Evolutionary conservation across 2,797 vertebrate species (phyloP).

Genomic region (Alauda arvensis): DNA sequence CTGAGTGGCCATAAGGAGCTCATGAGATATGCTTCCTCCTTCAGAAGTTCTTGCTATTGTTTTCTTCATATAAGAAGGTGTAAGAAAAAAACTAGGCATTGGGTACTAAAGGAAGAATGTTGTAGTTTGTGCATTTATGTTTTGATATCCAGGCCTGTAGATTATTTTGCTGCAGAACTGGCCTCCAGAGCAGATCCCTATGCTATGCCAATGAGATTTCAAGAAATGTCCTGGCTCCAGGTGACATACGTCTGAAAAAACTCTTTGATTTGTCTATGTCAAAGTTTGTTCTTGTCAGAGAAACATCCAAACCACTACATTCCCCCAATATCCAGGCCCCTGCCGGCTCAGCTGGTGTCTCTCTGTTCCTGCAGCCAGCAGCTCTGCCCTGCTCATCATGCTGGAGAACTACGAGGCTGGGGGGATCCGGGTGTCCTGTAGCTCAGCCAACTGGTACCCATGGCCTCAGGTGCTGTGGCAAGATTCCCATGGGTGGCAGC

Average conservation of each 20-base stretch:
- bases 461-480: neutral
- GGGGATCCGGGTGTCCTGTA: neutral
- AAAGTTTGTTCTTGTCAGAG: neutral
- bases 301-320: neutral
- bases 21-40: fast-evolving
- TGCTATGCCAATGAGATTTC: neutral
- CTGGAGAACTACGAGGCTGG: neutral
- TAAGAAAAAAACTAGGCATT: neutral
- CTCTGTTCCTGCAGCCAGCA: neutral
- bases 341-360: fast-evolving
- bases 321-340: fast-evolving
- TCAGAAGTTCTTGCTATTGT: neutral
- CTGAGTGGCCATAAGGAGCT: fast-evolving
- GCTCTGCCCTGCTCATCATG: neutral
- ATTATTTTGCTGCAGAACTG: neutral
- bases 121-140: neutral
- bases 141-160: neutral
- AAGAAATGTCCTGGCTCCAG: neutral
- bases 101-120: neutral
- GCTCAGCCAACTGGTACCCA: neutral
- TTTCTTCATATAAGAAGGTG: neutral
- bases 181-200: neutral
- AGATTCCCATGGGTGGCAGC: fast-evolving
- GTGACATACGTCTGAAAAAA: neutral
- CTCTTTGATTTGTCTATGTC: neutral